Evolutionary conservation across 1,140 invertebrate species (phyloP), one percentile per base, ranked within the genome.

Genomic region (Aethina tumida): DNA sequence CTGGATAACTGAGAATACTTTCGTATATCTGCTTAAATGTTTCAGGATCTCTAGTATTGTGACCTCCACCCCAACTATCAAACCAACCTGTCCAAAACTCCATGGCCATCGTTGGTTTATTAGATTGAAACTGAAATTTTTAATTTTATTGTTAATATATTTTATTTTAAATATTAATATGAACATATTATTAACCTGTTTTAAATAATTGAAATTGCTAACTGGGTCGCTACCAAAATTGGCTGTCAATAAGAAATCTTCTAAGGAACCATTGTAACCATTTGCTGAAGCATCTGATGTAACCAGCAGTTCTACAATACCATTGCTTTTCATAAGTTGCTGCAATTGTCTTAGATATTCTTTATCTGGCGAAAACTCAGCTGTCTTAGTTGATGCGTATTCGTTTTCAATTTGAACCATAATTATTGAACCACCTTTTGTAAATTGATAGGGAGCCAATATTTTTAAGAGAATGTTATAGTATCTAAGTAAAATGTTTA

Each of bases 81-180:
- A 76, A 77, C 74, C 75, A 79, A 0, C 77, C 77, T 5, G 65
- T 58, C 74, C 76, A 80, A 55, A 66, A 79, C 53, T 80, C 77
- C 62, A 70, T 73, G 2, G 69, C 71, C 64, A 79, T 67, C 4
- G 69, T 29, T 0, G 77, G 75, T 34, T 66, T 66, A 37, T 68
- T 54, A 5, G 68, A 65, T 50, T 75, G 71, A 13, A 68, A 47
- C 12, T 56, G 29, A n/a, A n/a, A n/a, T n/a, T n/a, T n/a, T n/a
- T n/a, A n/a, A n/a, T n/a, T n/a, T n/a, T n/a, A n/a, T n/a, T n/a
- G n/a, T n/a, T n/a, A n/a, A n/a, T n/a, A n/a, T n/a, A n/a, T n/a
- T n/a, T n/a, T n/a, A n/a, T n/a, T n/a, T n/a, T n/a, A n/a, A n/a
- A n/a, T n/a, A n/a, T n/a, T n/a, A n/a, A n/a, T n/a, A n/a, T n/a